Percentiles rank a stretch among this genome's conserved stretches.
Evolutionary conservation across 2,888 invertebrate species (phyloP).

Genomic region (Saturnia pavonia): DNA sequence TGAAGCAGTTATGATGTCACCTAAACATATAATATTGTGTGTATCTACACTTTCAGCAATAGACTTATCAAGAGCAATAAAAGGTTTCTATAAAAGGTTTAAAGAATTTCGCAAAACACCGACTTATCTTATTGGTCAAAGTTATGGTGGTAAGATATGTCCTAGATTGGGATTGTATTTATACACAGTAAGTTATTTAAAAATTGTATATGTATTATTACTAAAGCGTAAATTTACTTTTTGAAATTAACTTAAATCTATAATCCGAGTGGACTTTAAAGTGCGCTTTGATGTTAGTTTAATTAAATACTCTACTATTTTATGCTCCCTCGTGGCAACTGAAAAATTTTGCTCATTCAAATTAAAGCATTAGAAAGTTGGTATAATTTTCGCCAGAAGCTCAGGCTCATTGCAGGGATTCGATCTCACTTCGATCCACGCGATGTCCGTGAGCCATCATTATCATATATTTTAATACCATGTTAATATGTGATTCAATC

Average conservation of each 20-base stretch:
- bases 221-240: not conserved
- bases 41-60: slow-evolving; percentile 67
- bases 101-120: slow-evolving; percentile 88
- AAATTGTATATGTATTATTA: not conserved
- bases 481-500: too few species aligned
- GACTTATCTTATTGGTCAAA: slow-evolving; percentile 92
- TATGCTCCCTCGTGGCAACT: not conserved
- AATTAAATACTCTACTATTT: not conserved
- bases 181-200: slow-evolving; percentile 53
- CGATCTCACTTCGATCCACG: too few species aligned
- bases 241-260: not conserved
- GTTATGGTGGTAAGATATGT: slow-evolving; percentile 96
- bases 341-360: not conserved
- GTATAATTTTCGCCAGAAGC: too few species aligned
- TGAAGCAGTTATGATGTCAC: not conserved
- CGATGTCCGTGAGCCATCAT: too few species aligned
- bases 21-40: slow-evolving; percentile 25
- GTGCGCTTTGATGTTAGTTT: not conserved
- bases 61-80: slow-evolving; percentile 88
- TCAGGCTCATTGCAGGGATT: too few species aligned
- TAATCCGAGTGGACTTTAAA: not conserved
- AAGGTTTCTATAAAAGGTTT: slow-evolving; percentile 84
- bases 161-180: slow-evolving; percentile 66
- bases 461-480: too few species aligned
- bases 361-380: not conserved